Conservation (phyloP, 2,113 vertebrate genomes). For the Microcebus tavaratra region DNA sequence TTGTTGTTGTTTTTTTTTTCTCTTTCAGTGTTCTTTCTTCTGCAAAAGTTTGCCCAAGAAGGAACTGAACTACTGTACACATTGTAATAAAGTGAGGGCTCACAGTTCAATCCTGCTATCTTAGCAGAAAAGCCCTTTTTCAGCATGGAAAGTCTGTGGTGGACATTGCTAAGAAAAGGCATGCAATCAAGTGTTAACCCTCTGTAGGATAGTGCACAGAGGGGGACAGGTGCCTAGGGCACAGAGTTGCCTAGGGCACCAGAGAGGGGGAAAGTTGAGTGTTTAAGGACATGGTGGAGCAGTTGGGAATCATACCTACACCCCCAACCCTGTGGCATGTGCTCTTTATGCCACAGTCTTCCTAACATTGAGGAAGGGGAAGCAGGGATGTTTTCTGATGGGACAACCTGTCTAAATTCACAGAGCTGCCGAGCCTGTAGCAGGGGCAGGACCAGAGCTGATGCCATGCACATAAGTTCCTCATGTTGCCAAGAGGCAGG, state of each 20-base stretch:
- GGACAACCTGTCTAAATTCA: not conserved
- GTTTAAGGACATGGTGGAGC: not conserved
- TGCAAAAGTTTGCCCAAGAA: not conserved
- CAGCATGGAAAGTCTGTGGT: not conserved
- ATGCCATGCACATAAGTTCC: accelerated
- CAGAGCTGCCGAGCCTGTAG: not conserved
- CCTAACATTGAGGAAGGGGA: not conserved
- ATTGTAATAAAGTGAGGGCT: not conserved
- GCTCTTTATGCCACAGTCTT: not conserved
- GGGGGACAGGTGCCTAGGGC: too few species aligned
- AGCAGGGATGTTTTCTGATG: not conserved
- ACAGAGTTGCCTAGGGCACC: not conserved
- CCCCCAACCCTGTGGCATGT: not conserved
- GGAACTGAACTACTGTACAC: not conserved
- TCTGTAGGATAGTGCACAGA: not conserved
- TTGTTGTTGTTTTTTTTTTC: not conserved
- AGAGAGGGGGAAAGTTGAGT: not conserved
- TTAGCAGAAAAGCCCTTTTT: not conserved
- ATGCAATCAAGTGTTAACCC: not conserved
- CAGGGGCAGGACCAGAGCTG: not conserved
- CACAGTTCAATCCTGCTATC: not conserved
- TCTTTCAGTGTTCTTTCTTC: not conserved
- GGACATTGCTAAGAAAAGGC: not conserved
- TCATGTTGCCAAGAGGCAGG: not conserved
- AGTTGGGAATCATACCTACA: not conserved